These are phyloP conservation scores for Silurus aristotelis DNA, from an alignment of 2,797 vertebrate genomes.

Conservation along the genomic window DNA sequence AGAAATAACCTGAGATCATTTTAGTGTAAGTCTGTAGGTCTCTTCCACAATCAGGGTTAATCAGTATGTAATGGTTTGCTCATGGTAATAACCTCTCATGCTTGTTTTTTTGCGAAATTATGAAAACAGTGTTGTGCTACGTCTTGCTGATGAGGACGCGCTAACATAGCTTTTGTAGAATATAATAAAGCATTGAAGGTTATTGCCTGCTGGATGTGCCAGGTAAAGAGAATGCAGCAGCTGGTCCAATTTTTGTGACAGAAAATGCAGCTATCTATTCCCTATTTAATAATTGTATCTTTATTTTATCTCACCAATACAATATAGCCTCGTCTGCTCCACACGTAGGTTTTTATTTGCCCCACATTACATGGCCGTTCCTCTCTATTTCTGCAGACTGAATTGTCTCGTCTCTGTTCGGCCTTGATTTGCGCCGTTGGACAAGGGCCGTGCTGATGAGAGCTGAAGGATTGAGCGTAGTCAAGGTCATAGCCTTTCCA, in stretches of 20 bases:
- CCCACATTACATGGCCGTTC: constrained; percentile 12
- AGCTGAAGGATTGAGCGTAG: constrained; percentile 55
- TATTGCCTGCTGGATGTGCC: constrained; percentile 3
- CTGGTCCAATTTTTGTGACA: not conserved
- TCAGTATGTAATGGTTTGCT: constrained; percentile 13
- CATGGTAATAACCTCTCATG: not conserved
- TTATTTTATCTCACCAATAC: constrained; percentile 39
- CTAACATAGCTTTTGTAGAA: not conserved
- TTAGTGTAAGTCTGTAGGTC: not conserved
- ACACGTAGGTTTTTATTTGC: constrained; percentile 29
- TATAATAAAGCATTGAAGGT: constrained; percentile 14
- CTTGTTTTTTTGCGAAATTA: not conserved
- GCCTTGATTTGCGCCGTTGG: constrained; percentile 42
- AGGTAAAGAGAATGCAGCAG: not conserved
- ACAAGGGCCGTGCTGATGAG: constrained; percentile 56
- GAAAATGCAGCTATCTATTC: constrained; percentile 18
- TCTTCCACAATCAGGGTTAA: constrained; percentile 3
- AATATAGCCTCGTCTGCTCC: constrained; percentile 24
- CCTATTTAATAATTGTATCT: constrained; percentile 33
- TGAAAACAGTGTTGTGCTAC: not conserved
- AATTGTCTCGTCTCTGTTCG: constrained; percentile 59
- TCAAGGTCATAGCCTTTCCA: constrained; percentile 62
- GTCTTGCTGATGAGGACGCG: constrained; percentile 3
- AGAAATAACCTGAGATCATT: constrained; percentile 16
- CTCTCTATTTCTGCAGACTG: constrained; percentile 39